Conservation (phyloP, 2,888 invertebrate species). For the Troides helena region DNA sequence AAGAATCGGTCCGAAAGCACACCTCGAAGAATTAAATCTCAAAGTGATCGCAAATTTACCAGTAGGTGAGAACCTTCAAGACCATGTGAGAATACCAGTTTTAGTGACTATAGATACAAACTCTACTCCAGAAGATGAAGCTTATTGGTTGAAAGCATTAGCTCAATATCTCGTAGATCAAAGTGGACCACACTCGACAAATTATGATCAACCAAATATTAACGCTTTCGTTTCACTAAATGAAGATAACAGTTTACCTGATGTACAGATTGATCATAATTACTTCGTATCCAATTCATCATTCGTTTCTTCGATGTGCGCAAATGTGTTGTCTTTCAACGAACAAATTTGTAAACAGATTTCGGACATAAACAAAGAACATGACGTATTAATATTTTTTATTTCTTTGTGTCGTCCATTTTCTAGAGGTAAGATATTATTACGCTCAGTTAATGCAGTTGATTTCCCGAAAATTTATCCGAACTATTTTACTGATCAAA, state of each 20-base stretch:
- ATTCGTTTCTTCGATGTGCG: constrained; percentile 57
- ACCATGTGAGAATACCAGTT: constrained; percentile 70
- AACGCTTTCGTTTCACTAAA: constrained; percentile 67
- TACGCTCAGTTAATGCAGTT: constrained; percentile 51
- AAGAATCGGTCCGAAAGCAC: constrained; percentile 60
- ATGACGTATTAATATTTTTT: constrained; percentile 63
- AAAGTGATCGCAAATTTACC: constrained; percentile 54
- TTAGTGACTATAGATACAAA: constrained; percentile 61
- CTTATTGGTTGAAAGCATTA: constrained; percentile 60
- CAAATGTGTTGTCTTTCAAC: constrained; percentile 52
- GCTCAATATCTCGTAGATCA: constrained; percentile 64
- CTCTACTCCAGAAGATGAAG: constrained; percentile 49
- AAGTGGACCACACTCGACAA: constrained; percentile 63
- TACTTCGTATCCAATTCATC: constrained; percentile 66
- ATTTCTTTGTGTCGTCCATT: constrained; percentile 64
- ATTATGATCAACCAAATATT: constrained; percentile 68
- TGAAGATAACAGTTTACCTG: constrained; percentile 54
- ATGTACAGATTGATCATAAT: constrained; percentile 71
- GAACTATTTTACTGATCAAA: constrained; percentile 62
- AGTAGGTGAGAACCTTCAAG: constrained; percentile 73
- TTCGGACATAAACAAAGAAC: constrained; percentile 54
- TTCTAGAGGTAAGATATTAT: constrained; percentile 58
- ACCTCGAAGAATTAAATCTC: constrained; percentile 53
- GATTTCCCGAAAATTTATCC: constrained; percentile 64
- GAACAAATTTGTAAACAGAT: constrained; percentile 64